phyloP scores from a whole-genome alignment of 2,113 vertebrate genomes.

The Falco punctatus region DNA sequence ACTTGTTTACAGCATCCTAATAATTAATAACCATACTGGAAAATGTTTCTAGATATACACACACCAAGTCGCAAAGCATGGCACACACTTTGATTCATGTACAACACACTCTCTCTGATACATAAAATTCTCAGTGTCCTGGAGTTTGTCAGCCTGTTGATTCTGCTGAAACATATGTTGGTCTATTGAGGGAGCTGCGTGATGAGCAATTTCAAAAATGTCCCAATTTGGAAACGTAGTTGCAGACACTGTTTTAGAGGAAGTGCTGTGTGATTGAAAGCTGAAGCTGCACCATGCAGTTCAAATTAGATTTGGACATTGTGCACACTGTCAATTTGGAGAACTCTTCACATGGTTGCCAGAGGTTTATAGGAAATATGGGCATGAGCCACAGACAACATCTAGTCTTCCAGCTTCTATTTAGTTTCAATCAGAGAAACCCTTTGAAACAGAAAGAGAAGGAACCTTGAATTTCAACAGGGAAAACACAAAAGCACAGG shows the following conservation, averaged over 20 bases:
- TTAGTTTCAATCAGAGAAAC: slow-evolving; percentile 30
- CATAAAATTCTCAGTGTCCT: slow-evolving; percentile 51
- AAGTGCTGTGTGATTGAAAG: slow-evolving; percentile 52
- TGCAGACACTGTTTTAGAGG: slow-evolving; percentile 39
- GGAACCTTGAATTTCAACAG: slow-evolving; percentile 6
- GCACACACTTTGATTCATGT: slow-evolving; percentile 45
- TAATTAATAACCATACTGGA: slow-evolving; percentile 59
- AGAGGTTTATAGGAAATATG: slow-evolving; percentile 40
- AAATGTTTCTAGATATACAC: slow-evolving; percentile 34
- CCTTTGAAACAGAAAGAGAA: not conserved
- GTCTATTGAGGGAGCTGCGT: not conserved
- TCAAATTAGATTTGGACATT: slow-evolving; percentile 59
- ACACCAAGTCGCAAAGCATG: slow-evolving; percentile 1
- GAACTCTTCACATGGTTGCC: slow-evolving; percentile 31
- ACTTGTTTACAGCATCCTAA: slow-evolving; percentile 40
- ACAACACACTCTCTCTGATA: not conserved
- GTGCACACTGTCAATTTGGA: slow-evolving; percentile 28
- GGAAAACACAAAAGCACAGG: not conserved
- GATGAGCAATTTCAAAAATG: slow-evolving; percentile 46
- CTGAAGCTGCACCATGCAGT: slow-evolving; percentile 44
- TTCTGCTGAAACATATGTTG: slow-evolving; percentile 55
- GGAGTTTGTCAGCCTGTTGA: slow-evolving; percentile 64
- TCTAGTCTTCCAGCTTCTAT: not conserved
- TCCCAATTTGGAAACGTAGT: slow-evolving; percentile 53
- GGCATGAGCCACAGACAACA: slow-evolving; percentile 29